Base-by-base conservation (phyloP, 1,140 invertebrate genomes). In the Drosophila repletoides region DNA sequence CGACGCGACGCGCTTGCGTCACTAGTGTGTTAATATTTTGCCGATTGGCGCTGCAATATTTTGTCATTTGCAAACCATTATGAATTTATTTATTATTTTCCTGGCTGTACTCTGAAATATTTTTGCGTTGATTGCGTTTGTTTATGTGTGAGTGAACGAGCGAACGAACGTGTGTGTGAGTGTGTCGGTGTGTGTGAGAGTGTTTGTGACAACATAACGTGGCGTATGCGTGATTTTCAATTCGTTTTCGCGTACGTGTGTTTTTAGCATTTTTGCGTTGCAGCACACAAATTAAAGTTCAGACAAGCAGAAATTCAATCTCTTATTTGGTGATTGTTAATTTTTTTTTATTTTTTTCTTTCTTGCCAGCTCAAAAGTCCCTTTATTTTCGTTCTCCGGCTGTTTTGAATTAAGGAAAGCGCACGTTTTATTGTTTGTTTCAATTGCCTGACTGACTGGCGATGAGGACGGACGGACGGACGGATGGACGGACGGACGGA, bases 371-470 rank as follows among this genome's bases (percentile, higher is more conserved):
- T 56, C 45, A 76, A 65, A 69, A 83, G 70, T 71, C 60, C 59
- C 63, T 80, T 84, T 69, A 66, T 61, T 65, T 45, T 51, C 7
- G 48, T 15, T 51, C 48, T 58, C 51, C 31, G 56, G 59, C 75
- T 86, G 80, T 68, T 84, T 84, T 84, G 66, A 86, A 84, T 84
- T 84, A 84, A 68, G 75, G 58, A 75, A 80, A 84, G 79, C 80
- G 80, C 79, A 84, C 79, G 79, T 84, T 86, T 84, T 84, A 84
- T 84, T 84, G 80, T 84, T 84, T 84, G 79, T 80, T 84, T 84
- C 79, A 84, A 84, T 84, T 84, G 79, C 71, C 80, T 72, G 66
- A 5, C 71, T 75, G 79, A 86, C 80, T n/a, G n/a, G 72, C 74
- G 75, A 48, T 34, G 15, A 61, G 59, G 40, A 29, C 53, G 33